phyloP scores from a whole-genome alignment of 2,888 invertebrate species.

The Ectemnius continuus region DNA sequence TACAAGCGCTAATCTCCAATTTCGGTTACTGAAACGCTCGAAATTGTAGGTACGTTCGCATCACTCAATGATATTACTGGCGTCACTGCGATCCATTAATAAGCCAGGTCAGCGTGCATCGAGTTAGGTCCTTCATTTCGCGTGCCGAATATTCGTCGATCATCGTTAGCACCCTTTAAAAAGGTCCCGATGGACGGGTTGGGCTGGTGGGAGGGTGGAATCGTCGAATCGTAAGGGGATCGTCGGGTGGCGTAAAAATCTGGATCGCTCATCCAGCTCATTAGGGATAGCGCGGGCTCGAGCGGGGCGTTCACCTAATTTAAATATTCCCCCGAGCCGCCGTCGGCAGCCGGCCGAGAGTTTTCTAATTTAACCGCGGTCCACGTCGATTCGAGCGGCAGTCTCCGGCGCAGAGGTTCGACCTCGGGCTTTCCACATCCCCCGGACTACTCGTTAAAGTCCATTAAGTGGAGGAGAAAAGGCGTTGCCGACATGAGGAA shows the following conservation, averaged over 20 bases:
- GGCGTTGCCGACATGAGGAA: constrained; percentile 19
- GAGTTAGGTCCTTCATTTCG: constrained; percentile 3
- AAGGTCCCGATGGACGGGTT: no score
- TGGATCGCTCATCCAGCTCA: constrained; percentile 58
- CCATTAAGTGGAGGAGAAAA: constrained; percentile 52
- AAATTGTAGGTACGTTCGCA: neutral
- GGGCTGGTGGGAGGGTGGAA: no score
- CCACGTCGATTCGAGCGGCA: constrained; percentile 27
- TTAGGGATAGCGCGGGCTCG: constrained; percentile 59
- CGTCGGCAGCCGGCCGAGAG: constrained; percentile 41
- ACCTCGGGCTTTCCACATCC: constrained; percentile 1
- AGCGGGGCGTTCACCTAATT: constrained; percentile 63
- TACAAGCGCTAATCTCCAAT: constrained; percentile 29
- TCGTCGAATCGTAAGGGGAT: constrained; percentile 18
- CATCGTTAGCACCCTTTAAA: neutral
- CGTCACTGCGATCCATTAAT: neutral
- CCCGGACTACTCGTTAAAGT: constrained; percentile 52
- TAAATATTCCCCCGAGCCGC: constrained; percentile 58
- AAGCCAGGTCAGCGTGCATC: neutral
- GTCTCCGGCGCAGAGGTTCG: neutral
- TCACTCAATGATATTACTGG: constrained; percentile 13
- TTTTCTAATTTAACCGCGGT: constrained; percentile 63
- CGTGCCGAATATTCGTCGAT: neutral
- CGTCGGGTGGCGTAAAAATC: constrained; percentile 44
- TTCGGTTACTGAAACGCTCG: constrained; percentile 25